Evolutionary conservation across 2,888 invertebrate genomes (phyloP).

Genomic region (Hartigia nigra): DNA sequence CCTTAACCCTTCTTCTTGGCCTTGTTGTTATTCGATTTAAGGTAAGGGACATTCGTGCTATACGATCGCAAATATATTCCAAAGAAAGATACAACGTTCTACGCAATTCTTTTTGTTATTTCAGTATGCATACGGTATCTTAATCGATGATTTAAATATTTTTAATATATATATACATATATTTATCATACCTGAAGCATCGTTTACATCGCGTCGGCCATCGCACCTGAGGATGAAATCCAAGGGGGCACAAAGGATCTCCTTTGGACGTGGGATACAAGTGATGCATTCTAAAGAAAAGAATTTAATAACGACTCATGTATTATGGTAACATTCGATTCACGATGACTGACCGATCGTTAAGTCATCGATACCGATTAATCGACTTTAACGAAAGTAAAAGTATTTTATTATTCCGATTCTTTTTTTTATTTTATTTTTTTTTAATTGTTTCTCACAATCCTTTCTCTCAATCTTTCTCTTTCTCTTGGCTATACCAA

Average conservation of each 20-base stretch:
- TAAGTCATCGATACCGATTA: background rate
- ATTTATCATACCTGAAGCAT: slow-evolving; percentile 78
- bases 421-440: background rate
- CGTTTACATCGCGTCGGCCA: slow-evolving; percentile 95
- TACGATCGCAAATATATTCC: background rate
- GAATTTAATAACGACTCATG: background rate
- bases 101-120: background rate
- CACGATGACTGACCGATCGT: background rate
- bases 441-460: background rate
- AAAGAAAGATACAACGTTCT: background rate
- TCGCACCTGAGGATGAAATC: slow-evolving; percentile 93
- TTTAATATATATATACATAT: background rate
- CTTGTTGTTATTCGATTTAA: background rate
- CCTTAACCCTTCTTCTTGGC: background rate
- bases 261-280: slow-evolving; percentile 83
- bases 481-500: slow-evolving; percentile 10
- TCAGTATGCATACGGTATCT: background rate
- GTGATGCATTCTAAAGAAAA: slow-evolving; percentile 73
- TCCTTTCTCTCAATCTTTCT: slow-evolving; percentile 9
- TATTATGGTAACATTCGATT: background rate
- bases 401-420: background rate
- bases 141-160: background rate
- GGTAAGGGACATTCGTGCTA: background rate
- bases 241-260: slow-evolving; percentile 90
- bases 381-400: background rate